Evolutionary conservation across 1,140 invertebrate genomes (phyloP), one percentile per base, ranked within the genome.

Genomic region (Heterodera schachtii): DNA sequence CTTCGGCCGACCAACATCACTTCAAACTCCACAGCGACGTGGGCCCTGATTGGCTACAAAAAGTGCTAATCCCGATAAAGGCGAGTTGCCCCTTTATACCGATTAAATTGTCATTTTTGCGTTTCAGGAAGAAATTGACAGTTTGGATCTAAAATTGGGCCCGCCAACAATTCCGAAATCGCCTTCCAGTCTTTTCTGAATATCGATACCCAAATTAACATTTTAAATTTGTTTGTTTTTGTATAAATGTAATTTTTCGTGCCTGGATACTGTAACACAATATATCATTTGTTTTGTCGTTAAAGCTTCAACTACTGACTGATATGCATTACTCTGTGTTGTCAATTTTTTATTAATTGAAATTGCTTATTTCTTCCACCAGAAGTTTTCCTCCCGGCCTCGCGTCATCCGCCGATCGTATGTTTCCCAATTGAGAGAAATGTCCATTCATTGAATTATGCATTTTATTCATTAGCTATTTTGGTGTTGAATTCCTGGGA

Each of bases 11-110:
- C 13, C 66, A 41, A 11, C 31, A 76, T 43, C 46, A 43, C 16
- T 76, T 76, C 75, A 76, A 76, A 52, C 57, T 76, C 9, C n/a
- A 41, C 9, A 41, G 41, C 41, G 75, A 76, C 41, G 57, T 76
- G 0, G 75, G 75, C 7, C 75, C 75, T 19, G 75, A 76, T 9
- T 76, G 75, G 75, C 41, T 76, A n/a, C 57, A 76, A 64, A 64
- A 2, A 19, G 57, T 64, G 16, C 57, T 19, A 64, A 64, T 3
- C 16, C 4, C 57, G 0, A 64, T 64, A 64, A 64, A 64, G 57
- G 57, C 16, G 57, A 64, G 57, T 64, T 52, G 49, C 49, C 13
- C 57, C n/a, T 19, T 64, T 64, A 13, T 11, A 16, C 57, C 57
- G 5, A 31, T 31, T 0, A 31, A 31, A 31, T 1, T 0, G 31